These are phyloP conservation scores for Camelus bactrianus DNA, from an alignment of 2,113 vertebrate species.

Conservation along the genomic window DNA sequence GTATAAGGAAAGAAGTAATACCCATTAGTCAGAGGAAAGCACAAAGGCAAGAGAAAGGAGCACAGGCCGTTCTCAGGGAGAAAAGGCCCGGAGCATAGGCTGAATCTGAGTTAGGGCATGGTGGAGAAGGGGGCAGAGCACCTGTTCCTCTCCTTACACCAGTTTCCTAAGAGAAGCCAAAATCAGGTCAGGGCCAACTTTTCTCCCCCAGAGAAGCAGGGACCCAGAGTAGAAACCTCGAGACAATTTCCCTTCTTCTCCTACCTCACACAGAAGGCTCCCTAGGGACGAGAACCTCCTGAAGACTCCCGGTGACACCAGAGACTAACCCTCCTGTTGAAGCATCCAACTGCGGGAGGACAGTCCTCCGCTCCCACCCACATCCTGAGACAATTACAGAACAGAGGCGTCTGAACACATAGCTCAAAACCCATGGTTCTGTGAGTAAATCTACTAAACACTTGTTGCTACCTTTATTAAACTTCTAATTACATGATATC, in stretches of 20 bases:
- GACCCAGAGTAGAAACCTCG: background rate
- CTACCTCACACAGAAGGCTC: background rate
- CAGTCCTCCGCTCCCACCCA: too few relatives aligned
- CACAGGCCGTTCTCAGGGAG: background rate
- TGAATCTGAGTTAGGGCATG: background rate
- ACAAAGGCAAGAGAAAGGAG: background rate
- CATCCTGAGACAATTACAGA: background rate
- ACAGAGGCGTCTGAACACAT: background rate
- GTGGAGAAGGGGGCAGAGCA: background rate
- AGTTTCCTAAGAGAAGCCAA: background rate
- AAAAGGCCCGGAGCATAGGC: background rate
- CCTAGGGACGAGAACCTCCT: background rate
- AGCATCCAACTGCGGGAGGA: background rate
- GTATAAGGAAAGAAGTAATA: background rate
- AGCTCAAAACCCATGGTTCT: background rate
- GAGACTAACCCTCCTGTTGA: background rate
- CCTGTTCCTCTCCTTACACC: background rate
- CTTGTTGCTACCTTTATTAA: background rate
- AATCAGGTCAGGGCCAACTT: background rate
- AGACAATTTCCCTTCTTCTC: background rate
- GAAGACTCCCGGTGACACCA: background rate
- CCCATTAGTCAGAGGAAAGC: background rate
- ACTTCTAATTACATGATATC: background rate
- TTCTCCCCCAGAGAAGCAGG: background rate
- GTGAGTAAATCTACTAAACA: background rate